Conservation (phyloP, 2,888 invertebrate genomes). For the Lasioglossum vierecki region DNA sequence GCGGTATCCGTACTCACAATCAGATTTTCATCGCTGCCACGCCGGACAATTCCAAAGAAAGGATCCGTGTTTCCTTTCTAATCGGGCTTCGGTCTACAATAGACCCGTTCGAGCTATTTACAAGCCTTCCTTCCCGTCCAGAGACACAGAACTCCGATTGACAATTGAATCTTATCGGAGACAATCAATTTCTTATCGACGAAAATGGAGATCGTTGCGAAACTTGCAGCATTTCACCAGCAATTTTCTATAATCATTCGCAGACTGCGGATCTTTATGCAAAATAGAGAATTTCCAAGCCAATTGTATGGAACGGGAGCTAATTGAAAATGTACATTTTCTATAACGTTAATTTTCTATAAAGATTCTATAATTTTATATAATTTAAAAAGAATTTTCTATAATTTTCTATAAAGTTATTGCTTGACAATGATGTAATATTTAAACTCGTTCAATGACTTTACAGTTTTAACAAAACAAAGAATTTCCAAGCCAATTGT, state of each 20-base stretch:
- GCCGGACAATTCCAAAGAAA: slow-evolving; percentile 14
- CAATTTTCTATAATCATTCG: not conserved
- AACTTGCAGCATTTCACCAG: not conserved
- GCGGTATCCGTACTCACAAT: slow-evolving; percentile 6
- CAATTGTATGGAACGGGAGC: not conserved
- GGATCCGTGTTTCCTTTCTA: slow-evolving; percentile 37
- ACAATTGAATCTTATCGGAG: not conserved
- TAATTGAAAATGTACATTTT: not conserved
- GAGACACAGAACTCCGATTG: not conserved
- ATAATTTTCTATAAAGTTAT: too few species aligned
- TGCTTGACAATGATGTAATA: too few species aligned
- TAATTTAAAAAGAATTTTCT: too few species aligned
- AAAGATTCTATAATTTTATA: too few species aligned
- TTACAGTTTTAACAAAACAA: too few species aligned
- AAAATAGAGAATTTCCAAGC: not conserved
- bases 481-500: not conserved
- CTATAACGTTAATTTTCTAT: not conserved
- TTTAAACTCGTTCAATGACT: too few species aligned
- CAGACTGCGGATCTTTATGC: not conserved
- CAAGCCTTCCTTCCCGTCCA: not conserved
- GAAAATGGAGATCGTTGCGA: not conserved
- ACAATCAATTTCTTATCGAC: not conserved
- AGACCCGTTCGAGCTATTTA: slow-evolving; percentile 7
- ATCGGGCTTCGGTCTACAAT: slow-evolving; percentile 30
- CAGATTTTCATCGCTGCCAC: slow-evolving; percentile 27